Base-by-base conservation (phyloP, 2,888 invertebrate species). In the Microctonus hyperodae region DNA sequence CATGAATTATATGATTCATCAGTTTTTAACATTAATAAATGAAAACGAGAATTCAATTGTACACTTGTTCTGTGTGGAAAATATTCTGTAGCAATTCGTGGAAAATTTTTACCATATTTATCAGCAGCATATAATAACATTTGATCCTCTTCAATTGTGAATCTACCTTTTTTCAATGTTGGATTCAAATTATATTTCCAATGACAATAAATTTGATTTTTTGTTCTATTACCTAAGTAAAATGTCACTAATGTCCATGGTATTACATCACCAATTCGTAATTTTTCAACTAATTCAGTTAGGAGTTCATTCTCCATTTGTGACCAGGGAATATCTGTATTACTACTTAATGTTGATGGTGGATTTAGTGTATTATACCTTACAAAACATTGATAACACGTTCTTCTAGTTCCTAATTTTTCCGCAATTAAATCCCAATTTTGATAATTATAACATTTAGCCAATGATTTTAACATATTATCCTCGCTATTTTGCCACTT, bases 231-330 rank as follows among this genome's bases (percentile, higher is more conserved):
- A 10, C 88, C 87, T 82, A 93, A 89, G 59, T 88, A 86, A 25
- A 86, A 86, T 0, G 88, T 86, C 7, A 94, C 89, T 78, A 88
- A 88, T 2, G 88, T 86, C 94, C 95, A 95, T 0, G 92, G 91
- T 70, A 94, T 90, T 55, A 87, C 88, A 67, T 88, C 85, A 20
- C 91, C 92, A 64, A 89, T 85, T 70, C 86, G 88, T 70, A 89
- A 88, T 69, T 84, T 85, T n/a, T 90, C 87, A 0, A 95, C 87
- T 1, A 91, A 81, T 64, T 87, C 85, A 37, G 86, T 78, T 2
- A 96, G 84, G 57, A 87, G 86, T 59, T 87, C 85, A 74, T 94
- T 91, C 79, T 96, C 95, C 55, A 88, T 87, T 11, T 83, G 78
- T 0, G 88, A 86, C 91, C 95, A 95, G 70, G 77, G 5, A 35